Evolutionary conservation across 1,140 invertebrate genomes (phyloP), one percentile per base, ranked within the genome.

Genomic region (Heliconius hermathena): DNA sequence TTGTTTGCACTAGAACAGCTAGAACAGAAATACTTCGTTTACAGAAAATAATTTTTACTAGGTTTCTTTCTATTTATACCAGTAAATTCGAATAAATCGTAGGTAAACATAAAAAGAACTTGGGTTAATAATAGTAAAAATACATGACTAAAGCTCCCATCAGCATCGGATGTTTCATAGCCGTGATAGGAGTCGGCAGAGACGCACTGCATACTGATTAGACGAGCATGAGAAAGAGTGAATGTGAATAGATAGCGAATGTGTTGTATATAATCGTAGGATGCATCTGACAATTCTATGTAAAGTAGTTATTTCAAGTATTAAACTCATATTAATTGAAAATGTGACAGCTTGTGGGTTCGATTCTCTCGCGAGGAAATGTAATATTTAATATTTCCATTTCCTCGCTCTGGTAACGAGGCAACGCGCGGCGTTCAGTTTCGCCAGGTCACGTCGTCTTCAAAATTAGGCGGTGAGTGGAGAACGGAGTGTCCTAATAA

Each of bases 171-270:
- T 66, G 60, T 29, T 29, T 66, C 60, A 66, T n/a, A 66, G 60
- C 60, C 60, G 26, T 29, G 60, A 66, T 66, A 66, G 60, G 0
- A 66, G 60, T 6, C 60, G 60, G 60, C 11, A 11, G 22, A 26
- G 26, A 66, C 60, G 26, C 9, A 29, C 22, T 66, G 60, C 60
- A 66, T 66, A 66, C 60, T 66, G 60, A 66, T 66, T 66, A 66
- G 60, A 66, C 60, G 22, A 66, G 60, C 60, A 66, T 66, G 60
- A 66, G 60, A 66, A 66, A 66, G 26, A 66, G 60, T 66, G 26
- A 66, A 29, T 66, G 60, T 66, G 60, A 16, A 66, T 66, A 66
- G 60, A 66, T 66, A 66, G 60, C 9, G 60, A 66, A 66, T 29
- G 60, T 66, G 29, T 66, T 29, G 60, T 29, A 66, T 66, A 66